phyloP scores from a whole-genome alignment of 2,113 vertebrate species.

The Puma concolor region DNA sequence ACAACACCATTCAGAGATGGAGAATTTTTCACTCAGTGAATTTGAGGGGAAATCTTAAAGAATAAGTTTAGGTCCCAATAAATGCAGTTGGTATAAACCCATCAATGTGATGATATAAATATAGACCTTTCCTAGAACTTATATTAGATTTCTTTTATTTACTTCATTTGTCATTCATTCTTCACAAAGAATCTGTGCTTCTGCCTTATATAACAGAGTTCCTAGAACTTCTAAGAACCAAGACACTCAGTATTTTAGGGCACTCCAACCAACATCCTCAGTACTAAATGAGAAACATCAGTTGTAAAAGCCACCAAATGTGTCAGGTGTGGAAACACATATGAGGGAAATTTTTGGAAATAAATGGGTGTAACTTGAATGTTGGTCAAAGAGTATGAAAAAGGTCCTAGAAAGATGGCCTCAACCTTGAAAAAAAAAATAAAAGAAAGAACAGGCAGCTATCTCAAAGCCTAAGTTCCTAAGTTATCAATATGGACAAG shows the following conservation, averaged over 20 bases:
- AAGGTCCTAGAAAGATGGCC: not conserved
- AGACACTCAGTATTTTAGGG: not conserved
- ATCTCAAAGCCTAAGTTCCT: not conserved
- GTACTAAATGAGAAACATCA: not conserved
- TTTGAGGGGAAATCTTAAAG: not conserved
- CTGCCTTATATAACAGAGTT: not conserved
- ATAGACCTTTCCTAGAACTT: not conserved
- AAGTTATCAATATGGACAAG: not conserved
- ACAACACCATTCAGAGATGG: not conserved
- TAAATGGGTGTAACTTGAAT: not conserved
- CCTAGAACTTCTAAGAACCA: not conserved
- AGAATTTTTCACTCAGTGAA: not conserved
- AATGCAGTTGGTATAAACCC: not conserved
- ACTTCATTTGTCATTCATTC: not conserved
- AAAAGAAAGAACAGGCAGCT: not conserved
- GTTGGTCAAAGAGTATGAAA: not conserved
- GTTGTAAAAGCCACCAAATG: constrained; percentile 28
- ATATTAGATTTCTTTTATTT: not conserved
- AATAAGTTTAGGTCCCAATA: not conserved
- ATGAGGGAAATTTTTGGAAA: constrained; percentile 8
- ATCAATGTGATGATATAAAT: not conserved
- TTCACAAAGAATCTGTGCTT: not conserved
- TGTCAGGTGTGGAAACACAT: not conserved
- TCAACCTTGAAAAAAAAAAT: not conserved
- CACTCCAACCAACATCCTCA: not conserved